Evolutionary conservation across 2,888 invertebrate species (phyloP).

Genomic region (Falcaria lacertinaria): DNA sequence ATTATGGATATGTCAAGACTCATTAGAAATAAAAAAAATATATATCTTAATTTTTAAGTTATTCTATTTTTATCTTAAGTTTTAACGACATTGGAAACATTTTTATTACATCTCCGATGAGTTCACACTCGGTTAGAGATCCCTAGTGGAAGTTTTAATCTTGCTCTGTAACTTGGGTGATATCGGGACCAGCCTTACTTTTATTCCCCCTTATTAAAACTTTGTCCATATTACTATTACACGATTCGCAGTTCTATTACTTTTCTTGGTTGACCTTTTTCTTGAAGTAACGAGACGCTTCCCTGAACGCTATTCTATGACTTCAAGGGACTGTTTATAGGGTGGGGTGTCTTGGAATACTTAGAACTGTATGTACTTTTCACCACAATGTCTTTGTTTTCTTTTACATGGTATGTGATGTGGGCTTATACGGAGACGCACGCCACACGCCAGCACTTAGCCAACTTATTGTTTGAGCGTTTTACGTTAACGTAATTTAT

Average conservation of each 20-base stretch:
- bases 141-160: conserved; percentile 58
- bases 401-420: too few relatives aligned
- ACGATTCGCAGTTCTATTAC: conserved; percentile 59
- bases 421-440: too few relatives aligned
- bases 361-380: background rate
- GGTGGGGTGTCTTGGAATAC: background rate
- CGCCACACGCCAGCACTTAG: too few relatives aligned
- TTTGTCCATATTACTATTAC: conserved; percentile 66
- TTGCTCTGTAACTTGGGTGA: conserved; percentile 53
- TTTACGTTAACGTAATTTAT: too few relatives aligned
- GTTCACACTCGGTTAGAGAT: conserved; percentile 47
- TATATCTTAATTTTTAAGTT: too few relatives aligned
- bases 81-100: conserved; percentile 28
- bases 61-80: too few relatives aligned
- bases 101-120: conserved; percentile 43
- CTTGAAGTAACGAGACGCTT: conserved; percentile 3
- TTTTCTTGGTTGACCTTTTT: conserved; percentile 43
- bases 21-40: too few relatives aligned
- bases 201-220: conserved; percentile 68
- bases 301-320: conserved; percentile 8
- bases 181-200: conserved; percentile 51
- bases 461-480: too few relatives aligned
- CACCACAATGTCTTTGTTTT: too few relatives aligned
- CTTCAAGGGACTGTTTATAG: background rate
- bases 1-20: too few relatives aligned